These are phyloP conservation scores for Erpobdella octoculata DNA, from an alignment of 2,888 invertebrate species.

Conservation along the genomic window DNA sequence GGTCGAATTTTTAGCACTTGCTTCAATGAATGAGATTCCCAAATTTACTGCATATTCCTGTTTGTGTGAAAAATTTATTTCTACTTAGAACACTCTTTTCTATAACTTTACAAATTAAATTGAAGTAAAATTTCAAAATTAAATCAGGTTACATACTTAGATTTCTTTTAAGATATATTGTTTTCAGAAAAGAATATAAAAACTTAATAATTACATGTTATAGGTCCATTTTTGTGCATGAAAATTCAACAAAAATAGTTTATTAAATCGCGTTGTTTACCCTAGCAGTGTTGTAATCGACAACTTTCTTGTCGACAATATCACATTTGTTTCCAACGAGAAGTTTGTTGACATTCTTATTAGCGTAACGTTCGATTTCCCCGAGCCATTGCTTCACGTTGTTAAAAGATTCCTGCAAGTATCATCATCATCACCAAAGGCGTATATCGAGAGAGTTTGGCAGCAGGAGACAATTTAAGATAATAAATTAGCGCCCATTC, in stretches of 20 bases:
- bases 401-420: conserved; percentile 78
- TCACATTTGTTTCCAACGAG: conserved; percentile 99
- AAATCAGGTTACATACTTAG: too few relatives aligned
- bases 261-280: not conserved
- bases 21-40: conserved; percentile 96
- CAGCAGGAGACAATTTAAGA: not conserved
- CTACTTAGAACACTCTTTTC: too few relatives aligned
- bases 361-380: conserved; percentile 98
- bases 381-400: conserved; percentile 99
- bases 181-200: too few relatives aligned
- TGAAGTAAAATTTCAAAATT: too few relatives aligned
- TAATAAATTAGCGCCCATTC: not conserved
- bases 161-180: too few relatives aligned
- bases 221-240: too few relatives aligned
- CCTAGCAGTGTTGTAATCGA: conserved; percentile 93
- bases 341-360: conserved; percentile 98
- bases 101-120: too few relatives aligned
- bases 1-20: conserved; percentile 96
- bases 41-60: conserved; percentile 97
- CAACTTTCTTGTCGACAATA: conserved; percentile 92
- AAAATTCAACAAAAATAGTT: too few relatives aligned
- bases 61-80: not conserved
- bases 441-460: not conserved
- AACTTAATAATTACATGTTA: too few relatives aligned
- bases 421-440: not conserved